These are phyloP conservation scores for Heliconius congener DNA, from an alignment of 1,140 invertebrate species.

Conservation along the genomic window DNA sequence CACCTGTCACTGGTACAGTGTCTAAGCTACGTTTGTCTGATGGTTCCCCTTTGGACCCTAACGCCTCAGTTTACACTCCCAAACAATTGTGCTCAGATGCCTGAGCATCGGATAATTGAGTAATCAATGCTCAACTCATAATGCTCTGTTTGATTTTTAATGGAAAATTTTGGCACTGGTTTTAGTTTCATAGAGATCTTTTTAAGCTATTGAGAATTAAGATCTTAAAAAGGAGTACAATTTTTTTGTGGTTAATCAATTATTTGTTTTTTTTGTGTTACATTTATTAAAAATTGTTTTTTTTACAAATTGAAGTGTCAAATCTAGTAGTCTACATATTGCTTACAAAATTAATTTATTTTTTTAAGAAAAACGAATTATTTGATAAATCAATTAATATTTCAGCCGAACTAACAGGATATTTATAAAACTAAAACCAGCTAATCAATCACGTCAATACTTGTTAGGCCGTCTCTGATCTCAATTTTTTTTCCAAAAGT, in stretches of 20 bases:
- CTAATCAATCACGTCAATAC: constrained; percentile 46
- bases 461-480: constrained; percentile 67
- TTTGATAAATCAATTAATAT: not conserved
- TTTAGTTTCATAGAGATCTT: not conserved
- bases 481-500: constrained; percentile 50
- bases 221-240: not conserved
- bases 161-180: not conserved
- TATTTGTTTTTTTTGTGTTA: not conserved
- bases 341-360: not conserved
- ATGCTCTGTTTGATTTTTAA: not conserved
- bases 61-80: constrained; percentile 95
- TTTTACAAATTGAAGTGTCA: too few relatives aligned
- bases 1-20: constrained; percentile 72
- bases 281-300: not conserved
- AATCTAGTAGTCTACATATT: too few relatives aligned
- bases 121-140: constrained; percentile 11
- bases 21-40: constrained; percentile 84
- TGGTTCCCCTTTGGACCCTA: constrained; percentile 88
- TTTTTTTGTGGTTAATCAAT: not conserved
- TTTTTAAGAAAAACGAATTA: not conserved
- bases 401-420: not conserved
- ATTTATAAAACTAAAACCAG: not conserved
- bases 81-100: constrained; percentile 82
- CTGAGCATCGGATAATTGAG: constrained; percentile 38
- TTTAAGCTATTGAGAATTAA: not conserved